phyloP scores from a whole-genome alignment of 2,113 vertebrate genomes.

The Nerophis ophidion region DNA sequence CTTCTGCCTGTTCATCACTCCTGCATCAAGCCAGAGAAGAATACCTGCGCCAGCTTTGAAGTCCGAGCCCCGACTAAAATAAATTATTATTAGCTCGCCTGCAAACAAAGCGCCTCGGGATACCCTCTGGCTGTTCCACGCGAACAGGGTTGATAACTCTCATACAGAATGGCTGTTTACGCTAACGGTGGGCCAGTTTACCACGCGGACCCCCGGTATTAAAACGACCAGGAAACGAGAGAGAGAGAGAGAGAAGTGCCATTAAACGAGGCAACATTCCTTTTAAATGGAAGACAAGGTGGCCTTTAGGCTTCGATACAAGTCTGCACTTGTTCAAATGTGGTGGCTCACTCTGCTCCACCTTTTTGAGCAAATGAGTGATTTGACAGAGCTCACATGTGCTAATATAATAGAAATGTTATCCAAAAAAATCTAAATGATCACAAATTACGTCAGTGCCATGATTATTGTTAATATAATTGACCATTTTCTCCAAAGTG shows the following conservation, averaged over 20 bases:
- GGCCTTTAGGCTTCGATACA: slow-evolving; percentile 61
- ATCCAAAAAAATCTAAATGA: no score
- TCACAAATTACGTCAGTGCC: no score
- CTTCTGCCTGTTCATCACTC: slow-evolving; percentile 48
- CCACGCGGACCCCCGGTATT: not conserved
- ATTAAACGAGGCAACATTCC: slow-evolving; percentile 65
- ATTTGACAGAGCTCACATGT: not conserved
- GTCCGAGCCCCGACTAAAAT: slow-evolving; percentile 42
- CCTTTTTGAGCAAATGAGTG: slow-evolving; percentile 14
- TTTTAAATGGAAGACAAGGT: slow-evolving; percentile 65
- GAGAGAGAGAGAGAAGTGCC: slow-evolving; percentile 20
- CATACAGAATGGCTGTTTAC: slow-evolving; percentile 14
- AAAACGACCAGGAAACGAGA: not conserved
- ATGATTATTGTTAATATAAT: no score
- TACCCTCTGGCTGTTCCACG: slow-evolving; percentile 39
- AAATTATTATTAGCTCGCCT: slow-evolving; percentile 56
- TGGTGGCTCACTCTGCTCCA: not conserved
- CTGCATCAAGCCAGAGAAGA: slow-evolving; percentile 49
- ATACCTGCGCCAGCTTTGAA: slow-evolving; percentile 62
- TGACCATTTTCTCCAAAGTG: no score
- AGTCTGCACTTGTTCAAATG: slow-evolving; percentile 58
- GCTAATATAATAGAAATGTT: no score
- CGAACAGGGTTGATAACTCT: slow-evolving; percentile 37
- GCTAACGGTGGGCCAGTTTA: not conserved
- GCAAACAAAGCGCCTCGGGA: slow-evolving; percentile 38